Evolutionary conservation across 2,888 invertebrate species (phyloP).

Genomic region (Eristalis intricaria): DNA sequence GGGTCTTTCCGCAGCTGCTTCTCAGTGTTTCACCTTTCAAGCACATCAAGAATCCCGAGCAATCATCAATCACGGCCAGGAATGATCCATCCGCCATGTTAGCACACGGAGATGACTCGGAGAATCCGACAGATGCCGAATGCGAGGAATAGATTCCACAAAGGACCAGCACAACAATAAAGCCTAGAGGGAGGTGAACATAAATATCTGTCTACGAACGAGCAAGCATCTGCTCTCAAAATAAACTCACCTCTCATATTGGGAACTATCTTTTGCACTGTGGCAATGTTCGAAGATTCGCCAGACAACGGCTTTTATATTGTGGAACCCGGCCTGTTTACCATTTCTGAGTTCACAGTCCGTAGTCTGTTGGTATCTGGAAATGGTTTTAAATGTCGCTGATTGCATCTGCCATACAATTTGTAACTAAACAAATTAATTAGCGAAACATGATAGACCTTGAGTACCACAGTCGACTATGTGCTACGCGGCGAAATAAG

Average conservation of each 20-base stretch:
- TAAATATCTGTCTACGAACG: background rate
- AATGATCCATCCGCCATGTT: constrained; percentile 23
- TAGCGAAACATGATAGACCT: background rate
- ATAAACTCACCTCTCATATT: constrained; percentile 33
- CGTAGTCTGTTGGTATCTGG: background rate
- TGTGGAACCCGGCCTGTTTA: background rate
- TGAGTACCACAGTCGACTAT: background rate
- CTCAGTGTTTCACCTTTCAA: constrained; percentile 15
- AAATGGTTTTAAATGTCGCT: constrained; percentile 17
- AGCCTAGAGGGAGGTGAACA: background rate
- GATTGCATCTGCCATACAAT: background rate
- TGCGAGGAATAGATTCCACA: constrained; percentile 9
- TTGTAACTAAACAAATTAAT: background rate
- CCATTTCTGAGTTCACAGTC: constrained; percentile 9
- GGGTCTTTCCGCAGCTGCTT: constrained; percentile 7
- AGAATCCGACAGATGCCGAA: background rate
- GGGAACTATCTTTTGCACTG: background rate
- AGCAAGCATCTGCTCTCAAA: background rate
- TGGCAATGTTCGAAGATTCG: background rate
- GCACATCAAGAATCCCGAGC: constrained; percentile 41
- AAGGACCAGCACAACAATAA: constrained; percentile 23
- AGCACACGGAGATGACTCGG: background rate
- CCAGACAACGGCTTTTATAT: constrained; percentile 32
- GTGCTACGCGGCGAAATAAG: background rate
- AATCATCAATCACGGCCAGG: constrained; percentile 30